Percentiles rank a stretch among this genome's conserved stretches.
phyloP scores from a whole-genome alignment of 2,113 vertebrate genomes.

The Osmerus eperlanus region DNA sequence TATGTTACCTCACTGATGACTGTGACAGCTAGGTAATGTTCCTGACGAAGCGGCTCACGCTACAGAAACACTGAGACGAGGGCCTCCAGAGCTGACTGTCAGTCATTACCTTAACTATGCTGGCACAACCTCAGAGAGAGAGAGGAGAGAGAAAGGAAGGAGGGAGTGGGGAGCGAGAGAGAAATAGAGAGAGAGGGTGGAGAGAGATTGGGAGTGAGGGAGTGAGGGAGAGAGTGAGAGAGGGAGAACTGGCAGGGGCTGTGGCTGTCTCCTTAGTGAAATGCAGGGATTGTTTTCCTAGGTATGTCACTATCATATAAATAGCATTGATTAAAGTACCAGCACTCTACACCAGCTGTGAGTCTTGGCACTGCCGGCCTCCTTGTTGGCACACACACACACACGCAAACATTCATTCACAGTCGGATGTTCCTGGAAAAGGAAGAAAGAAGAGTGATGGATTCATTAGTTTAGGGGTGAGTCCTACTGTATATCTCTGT shows the following conservation, averaged over 20 bases:
- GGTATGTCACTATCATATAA: conserved; percentile 44
- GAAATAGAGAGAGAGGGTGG: conserved; percentile 25
- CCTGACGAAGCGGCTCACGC: conserved; percentile 66
- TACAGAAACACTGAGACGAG: conserved; percentile 64
- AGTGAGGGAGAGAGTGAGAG: conserved; percentile 23
- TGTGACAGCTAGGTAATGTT: conserved; percentile 66
- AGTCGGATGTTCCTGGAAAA: not conserved
- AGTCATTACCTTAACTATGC: conserved; percentile 63
- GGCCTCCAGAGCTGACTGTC: conserved; percentile 62
- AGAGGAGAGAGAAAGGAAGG: not conserved
- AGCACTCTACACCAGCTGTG: conserved; percentile 44
- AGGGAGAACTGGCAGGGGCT: conserved; percentile 5
- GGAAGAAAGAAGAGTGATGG: too few relatives aligned
- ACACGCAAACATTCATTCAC: conserved; percentile 3
- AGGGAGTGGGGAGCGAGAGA: not conserved
- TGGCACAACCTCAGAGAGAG: conserved; percentile 39
- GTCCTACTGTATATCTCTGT: too few relatives aligned
- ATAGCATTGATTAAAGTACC: conserved; percentile 48
- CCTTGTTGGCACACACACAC: conserved; percentile 17
- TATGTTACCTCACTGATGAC: conserved; percentile 60
- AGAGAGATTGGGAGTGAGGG: conserved; percentile 3
- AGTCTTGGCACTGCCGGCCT: conserved; percentile 29
- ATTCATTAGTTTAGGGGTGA: too few relatives aligned
- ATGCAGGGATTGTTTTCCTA: conserved; percentile 38
- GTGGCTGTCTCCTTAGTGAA: conserved; percentile 7